Conservation (phyloP, 2,797 vertebrate species). For the Corythornis leucogaster region DNA sequence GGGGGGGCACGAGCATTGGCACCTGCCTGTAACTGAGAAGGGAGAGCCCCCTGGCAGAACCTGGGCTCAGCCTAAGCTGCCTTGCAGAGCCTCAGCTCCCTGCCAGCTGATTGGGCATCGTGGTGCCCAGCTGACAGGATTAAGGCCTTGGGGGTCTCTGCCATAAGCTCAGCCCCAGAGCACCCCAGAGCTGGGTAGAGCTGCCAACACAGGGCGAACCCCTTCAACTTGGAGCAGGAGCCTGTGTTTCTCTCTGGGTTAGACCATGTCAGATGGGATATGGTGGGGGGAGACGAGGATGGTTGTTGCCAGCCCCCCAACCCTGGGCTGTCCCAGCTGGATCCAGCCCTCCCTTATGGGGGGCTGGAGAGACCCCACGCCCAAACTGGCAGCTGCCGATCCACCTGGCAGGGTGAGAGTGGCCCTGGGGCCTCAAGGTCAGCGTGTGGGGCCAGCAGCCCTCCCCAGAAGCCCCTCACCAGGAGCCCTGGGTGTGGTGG, state of each 20-base stretch:
- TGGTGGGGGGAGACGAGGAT: accelerated
- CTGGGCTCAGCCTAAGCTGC: not conserved
- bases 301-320: not conserved
- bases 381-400: not conserved
- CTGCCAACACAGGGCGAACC: not conserved
- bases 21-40: not conserved
- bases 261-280: accelerated
- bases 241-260: not conserved
- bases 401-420: accelerated
- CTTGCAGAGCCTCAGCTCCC: not conserved
- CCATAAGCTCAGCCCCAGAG: not conserved
- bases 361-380: accelerated
- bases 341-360: not conserved
- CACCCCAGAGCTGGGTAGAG: not conserved
- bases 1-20: not conserved
- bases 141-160: not conserved
- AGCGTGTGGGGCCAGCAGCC: not conserved
- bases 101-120: not conserved
- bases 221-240: not conserved
- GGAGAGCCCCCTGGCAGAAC: not conserved
- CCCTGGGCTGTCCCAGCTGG: accelerated
- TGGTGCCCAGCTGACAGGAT: not conserved
- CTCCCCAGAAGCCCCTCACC: no score
- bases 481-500: accelerated
- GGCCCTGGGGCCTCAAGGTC: not conserved